Evolutionary conservation across 2,113 vertebrate genomes (phyloP).

Genomic region (Orycteropus afer): DNA sequence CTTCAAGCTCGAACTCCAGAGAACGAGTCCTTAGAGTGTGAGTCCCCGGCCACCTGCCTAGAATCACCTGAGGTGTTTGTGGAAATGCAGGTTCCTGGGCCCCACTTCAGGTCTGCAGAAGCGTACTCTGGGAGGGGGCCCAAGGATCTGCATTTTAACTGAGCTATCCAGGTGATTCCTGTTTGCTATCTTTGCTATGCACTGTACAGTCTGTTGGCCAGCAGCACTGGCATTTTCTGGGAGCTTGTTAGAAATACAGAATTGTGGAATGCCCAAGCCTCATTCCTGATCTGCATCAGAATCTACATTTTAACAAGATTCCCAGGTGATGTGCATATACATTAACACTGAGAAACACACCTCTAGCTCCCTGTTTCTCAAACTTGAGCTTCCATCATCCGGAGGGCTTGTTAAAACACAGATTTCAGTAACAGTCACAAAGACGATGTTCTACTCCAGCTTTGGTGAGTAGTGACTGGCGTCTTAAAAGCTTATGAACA

Average conservation of each 20-base stretch:
- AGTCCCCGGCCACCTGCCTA: background rate
- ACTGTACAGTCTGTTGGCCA: background rate
- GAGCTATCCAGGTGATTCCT: background rate
- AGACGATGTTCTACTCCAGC: too few species aligned
- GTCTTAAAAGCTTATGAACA: too few species aligned
- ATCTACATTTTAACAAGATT: background rate
- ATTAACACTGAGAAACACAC: too few species aligned
- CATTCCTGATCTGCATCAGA: background rate
- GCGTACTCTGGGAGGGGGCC: background rate
- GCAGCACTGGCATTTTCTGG: background rate
- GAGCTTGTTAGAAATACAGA: background rate
- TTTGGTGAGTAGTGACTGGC: too few species aligned
- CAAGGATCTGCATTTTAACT: background rate
- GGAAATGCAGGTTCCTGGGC: background rate
- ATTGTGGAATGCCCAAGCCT: background rate
- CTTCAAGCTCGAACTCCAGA: background rate
- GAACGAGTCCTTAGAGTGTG: background rate
- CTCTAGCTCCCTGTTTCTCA: background rate
- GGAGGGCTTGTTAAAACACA: background rate
- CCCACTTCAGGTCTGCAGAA: background rate
- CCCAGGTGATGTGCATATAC: background rate
- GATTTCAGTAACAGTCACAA: too few species aligned
- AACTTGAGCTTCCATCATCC: fast-evolving
- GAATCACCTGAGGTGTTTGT: background rate
- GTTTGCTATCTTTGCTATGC: background rate